Evolutionary conservation across 2,888 invertebrate species (phyloP).

Genomic region (Hemithea aestivaria): DNA sequence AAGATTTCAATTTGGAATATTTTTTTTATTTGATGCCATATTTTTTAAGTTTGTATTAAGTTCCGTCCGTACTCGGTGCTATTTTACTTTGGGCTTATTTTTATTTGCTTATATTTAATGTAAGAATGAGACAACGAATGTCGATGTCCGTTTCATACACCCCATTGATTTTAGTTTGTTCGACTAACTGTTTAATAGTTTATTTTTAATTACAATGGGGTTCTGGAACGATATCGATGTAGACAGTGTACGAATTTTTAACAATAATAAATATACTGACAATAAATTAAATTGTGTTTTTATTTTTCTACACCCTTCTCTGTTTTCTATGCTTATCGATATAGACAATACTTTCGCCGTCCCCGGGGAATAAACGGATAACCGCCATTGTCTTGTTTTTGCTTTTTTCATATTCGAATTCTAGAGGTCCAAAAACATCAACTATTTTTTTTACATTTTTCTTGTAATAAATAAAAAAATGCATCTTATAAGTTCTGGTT

Average conservation of each 20-base stretch:
- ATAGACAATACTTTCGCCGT: no score
- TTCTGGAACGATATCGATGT: conserved; percentile 73
- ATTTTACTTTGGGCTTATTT: conserved; percentile 38
- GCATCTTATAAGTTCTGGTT: no score
- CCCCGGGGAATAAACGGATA: no score
- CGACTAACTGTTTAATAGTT: conserved; percentile 34
- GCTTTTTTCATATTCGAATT: no score
- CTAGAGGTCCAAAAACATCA: no score
- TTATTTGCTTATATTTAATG: conserved; percentile 35
- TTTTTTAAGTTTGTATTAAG: conserved; percentile 50
- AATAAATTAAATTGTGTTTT: conserved; percentile 40
- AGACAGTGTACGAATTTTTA: conserved; percentile 65
- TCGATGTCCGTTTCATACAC: conserved; percentile 74
- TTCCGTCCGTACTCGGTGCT: conserved; percentile 67
- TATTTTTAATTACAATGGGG: conserved; percentile 66
- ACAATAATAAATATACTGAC: conserved; percentile 78
- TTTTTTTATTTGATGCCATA: conserved; percentile 62
- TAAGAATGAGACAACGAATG: conserved; percentile 59
- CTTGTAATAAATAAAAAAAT: no score
- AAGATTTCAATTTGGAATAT: conserved; percentile 15
- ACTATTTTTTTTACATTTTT: no score
- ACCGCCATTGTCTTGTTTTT: no score
- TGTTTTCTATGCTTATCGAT: no score
- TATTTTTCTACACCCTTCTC: conserved; percentile 26
- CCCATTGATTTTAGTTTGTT: conserved; percentile 56